Conservation (phyloP, 1,140 invertebrate species). For the Drosophila virilis region DNA sequence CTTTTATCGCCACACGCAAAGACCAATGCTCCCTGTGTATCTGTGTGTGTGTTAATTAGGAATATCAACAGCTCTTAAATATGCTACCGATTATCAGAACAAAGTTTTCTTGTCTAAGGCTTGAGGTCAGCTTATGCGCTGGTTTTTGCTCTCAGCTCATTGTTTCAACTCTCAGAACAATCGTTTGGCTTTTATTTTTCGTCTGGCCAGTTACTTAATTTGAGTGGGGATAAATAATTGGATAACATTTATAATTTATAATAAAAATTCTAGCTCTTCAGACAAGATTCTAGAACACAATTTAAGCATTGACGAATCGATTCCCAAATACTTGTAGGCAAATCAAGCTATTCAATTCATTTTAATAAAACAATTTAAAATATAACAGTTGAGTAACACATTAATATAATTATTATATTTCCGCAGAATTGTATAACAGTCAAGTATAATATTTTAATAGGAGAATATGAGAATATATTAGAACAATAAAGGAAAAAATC, state of each 20-base stretch:
- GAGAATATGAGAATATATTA: no score
- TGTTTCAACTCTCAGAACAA: constrained; percentile 57
- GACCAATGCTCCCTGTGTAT: constrained; percentile 29
- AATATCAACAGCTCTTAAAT: constrained; percentile 79
- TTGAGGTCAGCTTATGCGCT: constrained; percentile 18
- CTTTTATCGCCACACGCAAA: constrained; percentile 54
- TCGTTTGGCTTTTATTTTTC: constrained; percentile 54
- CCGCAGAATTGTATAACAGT: no score
- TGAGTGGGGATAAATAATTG: background rate
- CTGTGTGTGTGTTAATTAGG: constrained; percentile 72
- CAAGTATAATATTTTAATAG: no score
- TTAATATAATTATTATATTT: no score
- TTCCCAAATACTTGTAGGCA: no score
- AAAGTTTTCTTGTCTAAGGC: constrained; percentile 53
- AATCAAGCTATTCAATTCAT: no score
- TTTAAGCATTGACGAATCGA: no score
- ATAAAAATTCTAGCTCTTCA: background rate
- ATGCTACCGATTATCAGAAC: constrained; percentile 69
- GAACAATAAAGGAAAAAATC: no score
- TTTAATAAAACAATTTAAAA: no score
- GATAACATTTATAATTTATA: background rate
- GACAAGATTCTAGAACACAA: no score
- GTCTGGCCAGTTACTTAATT: constrained; percentile 32
- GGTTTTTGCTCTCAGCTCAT: constrained; percentile 21
- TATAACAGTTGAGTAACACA: no score